Conservation (phyloP, 2,113 vertebrate species). For the Grammomys surdaster region DNA sequence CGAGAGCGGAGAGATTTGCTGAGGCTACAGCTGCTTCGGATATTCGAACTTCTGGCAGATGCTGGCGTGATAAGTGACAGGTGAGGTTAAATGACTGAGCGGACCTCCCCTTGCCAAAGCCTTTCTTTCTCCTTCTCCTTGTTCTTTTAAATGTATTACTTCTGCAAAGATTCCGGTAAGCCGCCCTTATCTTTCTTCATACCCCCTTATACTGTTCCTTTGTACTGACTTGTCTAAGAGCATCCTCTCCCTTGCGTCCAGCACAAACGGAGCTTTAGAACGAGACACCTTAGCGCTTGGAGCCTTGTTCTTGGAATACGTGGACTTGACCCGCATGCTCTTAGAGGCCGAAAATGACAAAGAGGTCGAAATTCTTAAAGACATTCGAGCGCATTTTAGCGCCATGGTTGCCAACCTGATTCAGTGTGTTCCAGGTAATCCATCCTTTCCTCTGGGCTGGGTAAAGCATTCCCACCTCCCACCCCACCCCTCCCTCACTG, state of each 20-base stretch:
- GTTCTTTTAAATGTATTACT: constrained; percentile 21
- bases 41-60: constrained; percentile 98
- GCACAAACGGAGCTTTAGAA: constrained; percentile 97
- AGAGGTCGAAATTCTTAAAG: constrained; percentile 98
- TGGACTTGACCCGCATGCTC: constrained; percentile 98
- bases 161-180: not conserved
- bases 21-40: constrained; percentile 94
- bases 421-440: constrained; percentile 94
- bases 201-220: not conserved
- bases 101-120: not conserved
- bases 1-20: constrained; percentile 96
- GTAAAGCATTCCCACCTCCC: not conserved
- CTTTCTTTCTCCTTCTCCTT: not conserved
- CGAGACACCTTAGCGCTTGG: constrained; percentile 96
- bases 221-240: not conserved
- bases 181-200: not conserved
- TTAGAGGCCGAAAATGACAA: constrained; percentile 98
- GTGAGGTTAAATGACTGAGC: constrained; percentile 82
- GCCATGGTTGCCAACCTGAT: constrained; percentile 97
- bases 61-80: constrained; percentile 99
- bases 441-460: not conserved
- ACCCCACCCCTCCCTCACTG: fast-evolving
- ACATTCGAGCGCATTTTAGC: constrained; percentile 98
- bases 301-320: constrained; percentile 97
- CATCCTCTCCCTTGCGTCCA: constrained; percentile 78